A percentile compares a stretch with the other conserved stretches of the same genome.
Conservation (phyloP, 2,888 invertebrate genomes). For the Arenicola marina region DNA sequence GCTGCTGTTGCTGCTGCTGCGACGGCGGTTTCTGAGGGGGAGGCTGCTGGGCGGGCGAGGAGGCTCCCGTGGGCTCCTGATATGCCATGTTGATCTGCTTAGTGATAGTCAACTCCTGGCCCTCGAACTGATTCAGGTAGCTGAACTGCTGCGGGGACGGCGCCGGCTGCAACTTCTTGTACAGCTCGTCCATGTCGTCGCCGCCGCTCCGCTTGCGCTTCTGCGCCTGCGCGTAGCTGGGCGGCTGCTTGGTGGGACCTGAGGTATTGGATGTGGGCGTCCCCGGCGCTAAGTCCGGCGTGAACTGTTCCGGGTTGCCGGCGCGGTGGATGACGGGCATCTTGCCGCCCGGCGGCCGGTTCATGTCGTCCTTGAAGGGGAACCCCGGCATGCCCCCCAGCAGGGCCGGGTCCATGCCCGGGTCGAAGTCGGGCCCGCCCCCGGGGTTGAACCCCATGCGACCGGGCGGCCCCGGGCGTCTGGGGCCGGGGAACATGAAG, state of each 20-base stretch:
- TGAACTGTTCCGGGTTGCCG: constrained; percentile 57
- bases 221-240: constrained; percentile 57
- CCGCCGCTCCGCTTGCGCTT: constrained; percentile 47
- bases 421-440: constrained; percentile 35
- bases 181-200: constrained; percentile 73
- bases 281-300: constrained; percentile 39
- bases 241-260: constrained; percentile 52
- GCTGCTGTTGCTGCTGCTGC: constrained; percentile 35
- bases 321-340: constrained; percentile 48
- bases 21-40: constrained; percentile 31
- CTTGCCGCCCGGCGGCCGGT: constrained; percentile 26
- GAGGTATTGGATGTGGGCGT: constrained; percentile 20
- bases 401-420: constrained; percentile 33
- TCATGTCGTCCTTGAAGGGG: constrained; percentile 30
- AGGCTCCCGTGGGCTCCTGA: constrained; percentile 40
- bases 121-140: constrained; percentile 93
- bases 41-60: constrained; percentile 6
- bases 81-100: constrained; percentile 89
- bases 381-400: constrained; percentile 27
- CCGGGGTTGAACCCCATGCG: constrained; percentile 28
- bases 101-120: constrained; percentile 93
- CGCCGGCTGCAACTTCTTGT: constrained; percentile 70
- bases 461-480: constrained; percentile 21
- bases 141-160: constrained; percentile 96
- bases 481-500: constrained; percentile 20